phyloP scores from a whole-genome alignment of 2,888 invertebrate genomes.

The Cacoxenus indagator region DNA sequence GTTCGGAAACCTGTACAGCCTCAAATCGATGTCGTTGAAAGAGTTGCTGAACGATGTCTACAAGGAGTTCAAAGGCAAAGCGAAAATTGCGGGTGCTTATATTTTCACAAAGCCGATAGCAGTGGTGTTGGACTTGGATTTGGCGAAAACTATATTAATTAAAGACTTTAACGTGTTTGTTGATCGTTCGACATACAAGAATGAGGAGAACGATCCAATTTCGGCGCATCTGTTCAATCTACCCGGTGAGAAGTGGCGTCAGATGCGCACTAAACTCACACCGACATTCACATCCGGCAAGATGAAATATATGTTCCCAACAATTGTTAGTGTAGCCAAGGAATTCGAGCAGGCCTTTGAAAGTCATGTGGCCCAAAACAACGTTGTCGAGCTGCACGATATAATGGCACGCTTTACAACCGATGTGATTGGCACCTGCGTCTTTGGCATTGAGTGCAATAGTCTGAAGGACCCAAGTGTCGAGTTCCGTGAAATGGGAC shows the following conservation, averaged over 20 bases:
- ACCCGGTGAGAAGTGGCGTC: constrained; percentile 70
- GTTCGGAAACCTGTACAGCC: constrained; percentile 46
- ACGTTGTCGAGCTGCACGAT: constrained; percentile 68
- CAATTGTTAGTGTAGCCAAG: constrained; percentile 58
- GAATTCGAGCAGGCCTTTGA: constrained; percentile 41
- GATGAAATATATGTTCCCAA: constrained; percentile 71
- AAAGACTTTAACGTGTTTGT: constrained; percentile 68
- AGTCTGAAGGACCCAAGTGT: constrained; percentile 67
- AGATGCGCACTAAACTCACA: constrained; percentile 69
- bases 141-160: constrained; percentile 64
- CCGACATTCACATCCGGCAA: constrained; percentile 73
- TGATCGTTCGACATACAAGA: constrained; percentile 57
- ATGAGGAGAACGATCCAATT: constrained; percentile 61
- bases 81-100: constrained; percentile 53
- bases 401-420: constrained; percentile 70
- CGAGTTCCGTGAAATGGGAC: constrained; percentile 60
- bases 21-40: constrained; percentile 40
- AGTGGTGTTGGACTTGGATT: constrained; percentile 58
- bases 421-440: constrained; percentile 72
- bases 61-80: constrained; percentile 47
- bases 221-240: constrained; percentile 61
- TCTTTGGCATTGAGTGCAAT: constrained; percentile 71
- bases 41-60: constrained; percentile 54
- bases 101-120: constrained; percentile 52
- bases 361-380: constrained; percentile 4